Percentiles rank a stretch among this genome's conserved stretches.
These are phyloP conservation scores for Zingel zingel DNA, from an alignment of 2,113 vertebrate genomes.

Conservation along the genomic window DNA sequence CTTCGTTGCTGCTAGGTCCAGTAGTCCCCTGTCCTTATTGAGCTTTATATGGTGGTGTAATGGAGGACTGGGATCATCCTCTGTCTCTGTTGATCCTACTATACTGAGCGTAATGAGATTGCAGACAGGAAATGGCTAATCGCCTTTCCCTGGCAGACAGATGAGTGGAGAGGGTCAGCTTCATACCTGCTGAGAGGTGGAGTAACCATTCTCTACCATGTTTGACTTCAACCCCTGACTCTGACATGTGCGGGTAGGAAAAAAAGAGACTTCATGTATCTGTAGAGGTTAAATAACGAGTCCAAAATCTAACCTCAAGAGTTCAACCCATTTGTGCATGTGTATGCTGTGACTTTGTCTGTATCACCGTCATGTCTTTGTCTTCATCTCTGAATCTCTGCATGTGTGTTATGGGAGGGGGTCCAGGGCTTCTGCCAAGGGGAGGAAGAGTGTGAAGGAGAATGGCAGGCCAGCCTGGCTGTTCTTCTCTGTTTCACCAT, in stretches of 20 bases:
- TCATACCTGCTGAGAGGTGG: constrained; percentile 52
- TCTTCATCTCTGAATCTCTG: constrained; percentile 35
- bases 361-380: constrained; percentile 24
- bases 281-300: constrained; percentile 2
- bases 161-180: constrained; percentile 29
- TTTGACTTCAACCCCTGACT: constrained; percentile 14
- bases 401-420: constrained; percentile 22
- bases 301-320: constrained; percentile 7
- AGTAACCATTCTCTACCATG: background rate
- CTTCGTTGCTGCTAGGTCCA: constrained; percentile 2
- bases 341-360: background rate
- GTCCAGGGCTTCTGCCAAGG: constrained; percentile 31
- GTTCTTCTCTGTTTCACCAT: constrained; percentile 69
- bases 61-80: constrained; percentile 45
- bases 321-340: background rate
- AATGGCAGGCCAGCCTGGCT: constrained; percentile 39
- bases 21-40: constrained; percentile 29
- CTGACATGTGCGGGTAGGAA: background rate
- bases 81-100: constrained; percentile 53
- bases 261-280: constrained; percentile 23
- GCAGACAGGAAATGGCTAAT: constrained; percentile 70
- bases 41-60: constrained; percentile 47
- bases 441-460: constrained; percentile 40
- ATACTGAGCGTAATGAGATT: constrained; percentile 67
- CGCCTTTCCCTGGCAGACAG: constrained; percentile 44